Evolutionary conservation across 2,113 vertebrate species (phyloP).

Genomic region (Lepus timidus): DNA sequence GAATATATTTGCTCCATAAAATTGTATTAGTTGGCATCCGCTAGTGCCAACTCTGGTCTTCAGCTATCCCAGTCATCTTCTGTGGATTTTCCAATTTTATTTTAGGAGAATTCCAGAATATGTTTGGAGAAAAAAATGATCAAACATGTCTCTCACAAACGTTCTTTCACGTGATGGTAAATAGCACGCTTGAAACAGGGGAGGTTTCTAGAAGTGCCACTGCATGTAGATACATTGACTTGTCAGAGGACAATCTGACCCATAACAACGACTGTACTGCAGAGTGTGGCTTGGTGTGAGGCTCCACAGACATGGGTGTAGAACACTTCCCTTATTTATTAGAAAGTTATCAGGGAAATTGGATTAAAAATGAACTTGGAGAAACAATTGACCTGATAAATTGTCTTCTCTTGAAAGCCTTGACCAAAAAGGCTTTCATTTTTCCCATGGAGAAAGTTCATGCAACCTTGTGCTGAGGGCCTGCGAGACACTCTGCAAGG

Average conservation of each 20-base stretch:
- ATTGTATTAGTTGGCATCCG: conserved; percentile 76
- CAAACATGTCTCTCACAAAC: conserved; percentile 60
- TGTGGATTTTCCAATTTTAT: conserved; percentile 69
- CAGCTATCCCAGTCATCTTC: conserved; percentile 64
- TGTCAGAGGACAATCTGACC: conserved; percentile 1
- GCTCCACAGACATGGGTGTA: not conserved
- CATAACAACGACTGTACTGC: not conserved
- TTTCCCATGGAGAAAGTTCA: not conserved
- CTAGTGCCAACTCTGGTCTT: conserved; percentile 73
- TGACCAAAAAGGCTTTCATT: conserved; percentile 51
- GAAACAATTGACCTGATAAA: conserved; percentile 5
- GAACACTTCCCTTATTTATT: conserved; percentile 40
- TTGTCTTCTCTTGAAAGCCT: not conserved
- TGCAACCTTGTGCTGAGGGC: not conserved
- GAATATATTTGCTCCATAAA: conserved; percentile 77
- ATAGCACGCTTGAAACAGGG: not conserved
- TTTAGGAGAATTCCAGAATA: conserved; percentile 77
- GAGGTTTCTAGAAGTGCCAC: not conserved
- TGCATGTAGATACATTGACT: not conserved
- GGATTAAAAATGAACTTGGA: conserved; percentile 38
- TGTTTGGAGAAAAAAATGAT: conserved; percentile 58
- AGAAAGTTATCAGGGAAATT: not conserved
- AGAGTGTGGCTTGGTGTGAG: not conserved
- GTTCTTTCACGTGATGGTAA: conserved; percentile 37
- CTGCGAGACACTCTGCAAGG: conserved; percentile 12